Base-by-base conservation (phyloP, 2,888 invertebrate species). In the Tyria jacobaeae region DNA sequence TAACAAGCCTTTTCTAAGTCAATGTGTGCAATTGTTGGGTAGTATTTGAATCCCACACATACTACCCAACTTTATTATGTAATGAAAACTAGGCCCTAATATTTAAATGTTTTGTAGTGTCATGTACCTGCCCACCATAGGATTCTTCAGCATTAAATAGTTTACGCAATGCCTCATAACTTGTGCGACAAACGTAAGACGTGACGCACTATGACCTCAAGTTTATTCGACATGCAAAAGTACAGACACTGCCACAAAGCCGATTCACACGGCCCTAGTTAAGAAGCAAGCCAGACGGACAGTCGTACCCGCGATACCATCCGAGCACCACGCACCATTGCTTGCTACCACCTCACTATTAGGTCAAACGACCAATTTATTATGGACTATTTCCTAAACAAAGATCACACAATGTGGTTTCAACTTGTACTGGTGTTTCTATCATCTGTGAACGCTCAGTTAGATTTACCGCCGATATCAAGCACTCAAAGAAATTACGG, bases 401-500 rank as follows among this genome's bases (percentile, higher is more conserved):
- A 79, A 81, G 72, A 81, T 31, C 74, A 83, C 41, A 82, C 75
- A 71, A 84, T 82, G 71, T 86, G 85, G 83, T 78, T 85, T 57
- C 81, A 82, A 77, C 64, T 89, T 61, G 72, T 80, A 66, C 64
- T 90, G 64, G 77, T 89, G 63, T 62, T 84, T 25, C 50, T 82
- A 37, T 60, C 76, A 59, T 68, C 71, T 55, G 82, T 84, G 1
- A 79, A 84, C 37, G 89, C 94, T 0, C 95, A 96, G 74, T 80
- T 95, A 52, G 95, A 95, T 76, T 78, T 95, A 51, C 95, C 95
- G 2, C 95, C 95, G 0, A 78, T 95, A 82, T 92, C 69, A 52
- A 89, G 83, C 78, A 89, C 86, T 56, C 89, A 86, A 70, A 78
- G 90, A 24, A 90, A 89, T 60, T 88, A 83, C 61, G 88, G 87